phyloP scores from a whole-genome alignment of 2,888 invertebrate genomes.

The Orchesella flavescens region DNA sequence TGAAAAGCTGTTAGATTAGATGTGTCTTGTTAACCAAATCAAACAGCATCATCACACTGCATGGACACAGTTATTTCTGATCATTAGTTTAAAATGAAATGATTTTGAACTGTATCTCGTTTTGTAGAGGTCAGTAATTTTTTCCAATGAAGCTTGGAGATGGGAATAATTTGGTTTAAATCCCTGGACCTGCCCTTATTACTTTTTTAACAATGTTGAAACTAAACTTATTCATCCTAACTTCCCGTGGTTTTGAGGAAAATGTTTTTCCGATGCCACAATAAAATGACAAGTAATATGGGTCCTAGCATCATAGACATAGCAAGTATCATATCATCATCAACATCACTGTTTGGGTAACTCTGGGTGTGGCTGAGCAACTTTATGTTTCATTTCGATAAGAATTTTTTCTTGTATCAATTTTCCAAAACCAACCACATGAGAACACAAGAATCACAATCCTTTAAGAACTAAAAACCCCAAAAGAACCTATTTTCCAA shows the following conservation, averaged over 20 bases:
- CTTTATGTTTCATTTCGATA: conserved; percentile 71
- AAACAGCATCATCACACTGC: too few species aligned
- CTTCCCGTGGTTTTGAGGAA: not conserved
- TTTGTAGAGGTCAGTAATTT: not conserved
- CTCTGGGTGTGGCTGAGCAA: conserved; percentile 69
- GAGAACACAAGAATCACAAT: not conserved
- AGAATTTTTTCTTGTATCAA: conserved; percentile 56
- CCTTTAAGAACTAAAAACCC: not conserved
- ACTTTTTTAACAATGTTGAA: too few species aligned
- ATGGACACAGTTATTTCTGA: too few species aligned
- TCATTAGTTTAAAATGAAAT: too few species aligned
- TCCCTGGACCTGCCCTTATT: conserved; percentile 25
- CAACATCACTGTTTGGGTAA: conserved; percentile 37
- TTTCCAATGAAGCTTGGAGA: not conserved
- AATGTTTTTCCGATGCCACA: conserved; percentile 37
- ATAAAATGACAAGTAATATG: conserved; percentile 51
- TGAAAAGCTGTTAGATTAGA: too few species aligned
- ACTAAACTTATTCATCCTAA: conserved; percentile 9
- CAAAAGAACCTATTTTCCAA: conserved; percentile 17
- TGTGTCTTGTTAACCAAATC: too few species aligned
- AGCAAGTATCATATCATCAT: conserved; percentile 14
- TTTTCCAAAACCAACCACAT: conserved; percentile 24
- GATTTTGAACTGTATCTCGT: not conserved
- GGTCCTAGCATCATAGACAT: conserved; percentile 10
- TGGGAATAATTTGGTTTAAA: not conserved